These are phyloP conservation scores for Strigamia crassipes DNA, from an alignment of 2,888 invertebrate genomes.

Conservation along the genomic window DNA sequence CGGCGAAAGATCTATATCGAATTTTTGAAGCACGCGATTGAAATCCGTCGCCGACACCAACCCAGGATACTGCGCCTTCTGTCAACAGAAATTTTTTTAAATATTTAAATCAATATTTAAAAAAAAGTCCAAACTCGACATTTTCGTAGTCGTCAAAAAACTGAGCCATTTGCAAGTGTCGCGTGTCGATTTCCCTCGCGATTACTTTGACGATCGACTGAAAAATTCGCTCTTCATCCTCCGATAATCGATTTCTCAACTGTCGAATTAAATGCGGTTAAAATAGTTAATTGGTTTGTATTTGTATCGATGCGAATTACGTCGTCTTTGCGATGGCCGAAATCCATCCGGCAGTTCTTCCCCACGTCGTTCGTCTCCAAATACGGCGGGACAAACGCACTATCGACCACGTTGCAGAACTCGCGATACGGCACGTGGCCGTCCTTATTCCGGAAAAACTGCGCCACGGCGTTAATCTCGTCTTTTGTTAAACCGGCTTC, in stretches of 20 bases:
- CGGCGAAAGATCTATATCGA: slow-evolving; percentile 22
- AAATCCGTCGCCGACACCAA: slow-evolving; percentile 30
- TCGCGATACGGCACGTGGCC: slow-evolving; percentile 45
- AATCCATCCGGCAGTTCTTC: slow-evolving; percentile 38
- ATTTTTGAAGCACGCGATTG: slow-evolving; percentile 3
- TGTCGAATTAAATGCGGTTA: neutral
- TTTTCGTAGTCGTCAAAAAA: slow-evolving; percentile 41
- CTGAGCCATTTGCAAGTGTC: slow-evolving; percentile 11
- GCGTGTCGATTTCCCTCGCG: neutral
- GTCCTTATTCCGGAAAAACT: slow-evolving; percentile 23
- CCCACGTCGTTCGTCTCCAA: slow-evolving; percentile 12
- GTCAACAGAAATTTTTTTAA: no score
- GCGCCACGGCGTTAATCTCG: slow-evolving; percentile 23
- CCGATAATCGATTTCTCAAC: slow-evolving; percentile 38
- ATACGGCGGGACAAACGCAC: slow-evolving; percentile 38
- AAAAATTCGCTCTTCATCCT: slow-evolving; percentile 41
- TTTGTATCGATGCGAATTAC: neutral
- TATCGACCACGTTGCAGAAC: slow-evolving; percentile 45
- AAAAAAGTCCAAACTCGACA: no score
- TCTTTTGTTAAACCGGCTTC: slow-evolving; percentile 14
- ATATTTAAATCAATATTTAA: neutral
- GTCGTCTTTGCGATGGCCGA: slow-evolving; percentile 31
- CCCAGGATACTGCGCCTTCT: slow-evolving; percentile 39
- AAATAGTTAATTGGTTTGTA: neutral
- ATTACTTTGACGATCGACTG: slow-evolving; percentile 13